Evolutionary conservation across 2,113 vertebrate species (phyloP).

Genomic region (pig (Sus scrofa)): DNA sequence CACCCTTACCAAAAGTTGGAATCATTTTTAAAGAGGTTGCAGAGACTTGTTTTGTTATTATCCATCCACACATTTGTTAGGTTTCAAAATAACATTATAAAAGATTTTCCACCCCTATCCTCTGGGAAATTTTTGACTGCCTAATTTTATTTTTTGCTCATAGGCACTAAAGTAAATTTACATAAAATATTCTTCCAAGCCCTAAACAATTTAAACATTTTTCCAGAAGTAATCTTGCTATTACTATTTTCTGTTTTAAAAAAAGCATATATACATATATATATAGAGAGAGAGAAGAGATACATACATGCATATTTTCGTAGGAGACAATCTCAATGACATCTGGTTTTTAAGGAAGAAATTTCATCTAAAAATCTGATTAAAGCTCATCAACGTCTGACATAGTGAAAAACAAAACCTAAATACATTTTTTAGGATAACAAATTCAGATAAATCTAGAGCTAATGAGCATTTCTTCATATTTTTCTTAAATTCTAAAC

Average conservation of each 20-base stretch:
- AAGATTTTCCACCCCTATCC: constrained; percentile 55
- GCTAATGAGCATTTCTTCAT: background rate
- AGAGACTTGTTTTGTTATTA: background rate
- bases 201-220: constrained; percentile 38
- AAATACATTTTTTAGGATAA: constrained; percentile 2
- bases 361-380: constrained; percentile 55
- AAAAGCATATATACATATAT: background rate
- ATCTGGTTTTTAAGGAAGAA: constrained; percentile 30
- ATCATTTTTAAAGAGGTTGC: constrained; percentile 19
- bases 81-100: constrained; percentile 40
- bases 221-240: constrained; percentile 33
- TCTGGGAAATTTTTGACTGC: constrained; percentile 57
- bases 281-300: accelerated
- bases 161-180: constrained; percentile 64
- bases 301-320: background rate
- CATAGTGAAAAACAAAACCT: background rate
- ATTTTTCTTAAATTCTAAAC: constrained; percentile 24
- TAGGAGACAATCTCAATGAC: constrained; percentile 9
- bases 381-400: background rate
- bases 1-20: background rate
- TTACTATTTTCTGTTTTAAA: background rate
- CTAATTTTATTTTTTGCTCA: constrained; percentile 71
- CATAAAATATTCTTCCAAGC: constrained; percentile 71
- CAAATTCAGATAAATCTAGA: constrained; percentile 46
- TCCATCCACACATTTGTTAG: background rate